These are phyloP conservation scores for Drosophila obscura DNA, from an alignment of 1,140 invertebrate genomes.

Conservation along the genomic window DNA sequence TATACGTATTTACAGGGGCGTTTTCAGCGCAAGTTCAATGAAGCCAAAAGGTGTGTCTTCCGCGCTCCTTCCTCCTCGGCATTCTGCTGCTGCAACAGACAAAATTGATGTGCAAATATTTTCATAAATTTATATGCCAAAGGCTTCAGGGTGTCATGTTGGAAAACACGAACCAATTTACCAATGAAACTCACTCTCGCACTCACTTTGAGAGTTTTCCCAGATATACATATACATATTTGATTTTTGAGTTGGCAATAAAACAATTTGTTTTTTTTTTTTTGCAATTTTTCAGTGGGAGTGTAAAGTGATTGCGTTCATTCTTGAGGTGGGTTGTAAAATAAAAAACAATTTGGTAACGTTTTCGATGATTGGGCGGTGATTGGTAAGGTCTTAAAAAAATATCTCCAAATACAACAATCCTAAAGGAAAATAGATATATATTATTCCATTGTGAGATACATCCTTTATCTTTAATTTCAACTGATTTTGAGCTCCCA, in stretches of 20 bases:
- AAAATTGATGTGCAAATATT: conserved; percentile 79
- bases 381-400: background rate
- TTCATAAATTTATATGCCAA: conserved; percentile 80
- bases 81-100: background rate
- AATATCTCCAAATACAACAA: too few relatives aligned
- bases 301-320: conserved; percentile 31
- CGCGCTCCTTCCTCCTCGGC: conserved; percentile 4
- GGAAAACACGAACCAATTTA: conserved; percentile 58
- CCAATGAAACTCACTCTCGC: conserved; percentile 1
- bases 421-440: too few relatives aligned
- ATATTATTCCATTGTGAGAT: background rate
- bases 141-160: conserved; percentile 75
- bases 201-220: conserved; percentile 1
- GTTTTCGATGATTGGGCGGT: too few relatives aligned
- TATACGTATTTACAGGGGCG: conserved; percentile 23
- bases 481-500: background rate
- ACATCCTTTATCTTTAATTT: background rate
- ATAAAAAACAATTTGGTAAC: too few relatives aligned
- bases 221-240: conserved; percentile 10
- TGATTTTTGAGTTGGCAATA: conserved; percentile 50
- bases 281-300: background rate
- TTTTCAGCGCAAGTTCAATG: conserved; percentile 70
- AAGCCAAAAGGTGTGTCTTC: conserved; percentile 68
- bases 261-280: conserved; percentile 34
- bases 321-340: conserved; percentile 8